Evolutionary conservation across 1,140 invertebrate species (phyloP).

Genomic region (Zaprionus capensis): DNA sequence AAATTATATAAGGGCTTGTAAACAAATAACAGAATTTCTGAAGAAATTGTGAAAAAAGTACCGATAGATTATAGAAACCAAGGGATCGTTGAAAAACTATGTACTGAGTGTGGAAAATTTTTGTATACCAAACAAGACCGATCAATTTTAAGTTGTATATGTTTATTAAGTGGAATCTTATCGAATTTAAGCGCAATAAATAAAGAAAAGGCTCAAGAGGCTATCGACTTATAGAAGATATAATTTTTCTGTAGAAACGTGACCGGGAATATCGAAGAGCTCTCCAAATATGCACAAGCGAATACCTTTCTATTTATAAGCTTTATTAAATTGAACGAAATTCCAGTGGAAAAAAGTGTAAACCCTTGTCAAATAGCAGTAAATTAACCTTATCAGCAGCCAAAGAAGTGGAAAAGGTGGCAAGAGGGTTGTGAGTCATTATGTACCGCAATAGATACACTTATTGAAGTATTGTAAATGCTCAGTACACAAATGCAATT

Average conservation of each 20-base stretch:
- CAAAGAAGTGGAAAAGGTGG: neutral
- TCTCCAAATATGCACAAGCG: neutral
- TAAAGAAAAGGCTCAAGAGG: too few relatives aligned
- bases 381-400: slow-evolving; percentile 26
- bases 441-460: slow-evolving; percentile 3
- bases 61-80: neutral
- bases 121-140: too few relatives aligned
- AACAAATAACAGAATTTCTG: neutral
- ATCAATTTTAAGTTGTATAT: neutral
- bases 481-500: slow-evolving; percentile 37
- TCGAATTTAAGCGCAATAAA: too few relatives aligned
- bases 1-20: neutral
- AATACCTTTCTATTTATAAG: neutral
- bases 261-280: neutral
- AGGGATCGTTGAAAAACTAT: neutral
- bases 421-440: slow-evolving; percentile 13
- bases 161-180: too few relatives aligned
- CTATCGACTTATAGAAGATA: neutral
- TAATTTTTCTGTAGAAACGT: neutral
- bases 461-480: slow-evolving; percentile 4
- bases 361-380: slow-evolving; percentile 13
- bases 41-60: neutral
- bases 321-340: slow-evolving; percentile 13
- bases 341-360: slow-evolving; percentile 4
- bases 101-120: neutral